A percentile compares a stretch with the other conserved stretches of the same genome.
Evolutionary conservation across 1,140 invertebrate species (phyloP).

Genomic region (Drosophila orena): DNA sequence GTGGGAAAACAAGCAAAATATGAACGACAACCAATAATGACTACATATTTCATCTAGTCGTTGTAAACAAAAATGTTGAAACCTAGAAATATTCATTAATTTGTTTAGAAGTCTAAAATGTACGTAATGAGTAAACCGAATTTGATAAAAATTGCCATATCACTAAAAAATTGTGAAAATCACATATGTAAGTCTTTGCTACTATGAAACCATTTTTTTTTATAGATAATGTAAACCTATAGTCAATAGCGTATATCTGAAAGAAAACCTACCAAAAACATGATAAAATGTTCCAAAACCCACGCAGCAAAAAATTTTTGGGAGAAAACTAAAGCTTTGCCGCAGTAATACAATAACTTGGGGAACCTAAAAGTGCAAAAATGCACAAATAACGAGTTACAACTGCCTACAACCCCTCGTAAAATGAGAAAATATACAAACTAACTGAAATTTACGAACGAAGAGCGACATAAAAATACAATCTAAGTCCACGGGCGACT

Average conservation of each 20-base stretch:
- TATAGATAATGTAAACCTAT: no score
- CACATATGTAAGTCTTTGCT: no score
- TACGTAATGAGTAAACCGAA: no score
- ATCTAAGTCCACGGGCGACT: slow-evolving; percentile 11
- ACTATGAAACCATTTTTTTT: no score
- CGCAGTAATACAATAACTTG: background rate
- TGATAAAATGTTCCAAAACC: background rate
- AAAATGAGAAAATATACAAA: background rate
- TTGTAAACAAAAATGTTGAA: no score
- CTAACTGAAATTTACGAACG: background rate
- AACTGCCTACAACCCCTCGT: background rate
- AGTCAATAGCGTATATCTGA: no score
- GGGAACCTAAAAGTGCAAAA: background rate
- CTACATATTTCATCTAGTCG: no score
- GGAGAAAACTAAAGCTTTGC: background rate
- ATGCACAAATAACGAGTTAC: background rate
- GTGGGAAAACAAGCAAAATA: background rate
- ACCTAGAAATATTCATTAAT: no score
- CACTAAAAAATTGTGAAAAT: no score
- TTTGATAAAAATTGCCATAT: no score
- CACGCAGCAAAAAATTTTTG: background rate
- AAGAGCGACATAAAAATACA: slow-evolving; percentile 16
- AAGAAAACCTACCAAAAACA: no score
- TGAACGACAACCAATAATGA: background rate
- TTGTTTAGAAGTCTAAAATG: no score